Conservation (phyloP, 2,113 vertebrate species). For the Cyanoderma ruficeps region DNA sequence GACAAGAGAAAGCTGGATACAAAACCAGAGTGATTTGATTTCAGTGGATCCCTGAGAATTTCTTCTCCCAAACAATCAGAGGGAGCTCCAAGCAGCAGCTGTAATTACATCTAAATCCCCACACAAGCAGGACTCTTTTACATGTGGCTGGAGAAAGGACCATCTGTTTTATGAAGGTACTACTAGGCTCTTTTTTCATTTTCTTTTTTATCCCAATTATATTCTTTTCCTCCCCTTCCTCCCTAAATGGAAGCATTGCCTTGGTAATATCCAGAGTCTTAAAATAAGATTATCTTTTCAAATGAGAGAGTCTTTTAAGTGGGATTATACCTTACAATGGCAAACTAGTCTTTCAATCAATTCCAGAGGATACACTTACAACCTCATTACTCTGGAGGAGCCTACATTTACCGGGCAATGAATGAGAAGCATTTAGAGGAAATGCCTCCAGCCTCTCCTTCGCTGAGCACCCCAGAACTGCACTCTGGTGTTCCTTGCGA, state of each 20-base stretch:
- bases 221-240: background rate
- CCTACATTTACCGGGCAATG: background rate
- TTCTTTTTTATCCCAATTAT: background rate
- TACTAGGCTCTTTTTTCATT: background rate
- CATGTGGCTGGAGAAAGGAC: background rate
- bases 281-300: constrained; percentile 45
- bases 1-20: background rate
- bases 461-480: background rate
- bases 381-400: background rate
- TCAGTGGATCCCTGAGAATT: background rate
- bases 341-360: background rate
- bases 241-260: background rate
- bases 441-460: background rate
- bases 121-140: background rate
- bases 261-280: background rate
- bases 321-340: constrained; percentile 3
- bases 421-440: background rate
- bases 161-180: constrained; percentile 14
- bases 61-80: background rate
- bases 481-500: background rate
- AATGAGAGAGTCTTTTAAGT: constrained; percentile 24
- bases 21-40: background rate
- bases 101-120: constrained; percentile 42
- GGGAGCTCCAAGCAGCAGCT: background rate
- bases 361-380: background rate